Evolutionary conservation across 2,888 invertebrate species (phyloP), one percentile per base, ranked within the genome.

Genomic region (Chymomyza amoena): DNA sequence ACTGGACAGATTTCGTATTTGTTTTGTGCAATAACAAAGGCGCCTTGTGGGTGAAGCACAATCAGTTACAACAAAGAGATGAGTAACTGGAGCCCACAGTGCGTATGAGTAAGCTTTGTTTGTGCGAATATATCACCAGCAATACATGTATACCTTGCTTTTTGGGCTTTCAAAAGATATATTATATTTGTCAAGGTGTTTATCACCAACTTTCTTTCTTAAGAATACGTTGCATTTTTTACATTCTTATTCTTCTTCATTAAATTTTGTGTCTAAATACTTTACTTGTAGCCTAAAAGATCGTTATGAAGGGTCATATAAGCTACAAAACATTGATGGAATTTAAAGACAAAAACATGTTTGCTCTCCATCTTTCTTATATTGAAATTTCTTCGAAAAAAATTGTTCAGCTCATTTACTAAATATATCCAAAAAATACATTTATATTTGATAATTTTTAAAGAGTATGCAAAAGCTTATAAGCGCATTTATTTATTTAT

Each of bases 1-100:
- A 72, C 78, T 72, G 87, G 87, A 87, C 87, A 87, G 83, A 80
- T 86, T 79, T 83, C 13, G 39, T 45, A 13, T 74, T 74, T 77
- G 57, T 57, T 18, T 83, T 80, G 74, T 61, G 69, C 72, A 57
- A 13, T 13, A 45, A 13, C 13, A n/a, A 2, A 3, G 13, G 7
- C 6, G 25, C 71, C 62, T 70, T 72, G 68, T 75, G 74, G 67
- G 71, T 56, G 72, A 72, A 71, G 70, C 18, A 54, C 16, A 54
- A 20, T 54, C 16, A 20, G n/a, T 7, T 4, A 54, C 52, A 54
- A 57, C 25, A 57, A 77, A 72, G 5, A 32, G 32, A 7, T 7
- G 32, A 32, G 39, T 6, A 16, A 16, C 10, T 7, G 32, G 28
- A 59, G 32, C 32, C 0, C 9, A 60, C n/a, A 67, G 78, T 78